phyloP scores from a whole-genome alignment of 2,888 invertebrate species.

The Conus canariensis region DNA sequence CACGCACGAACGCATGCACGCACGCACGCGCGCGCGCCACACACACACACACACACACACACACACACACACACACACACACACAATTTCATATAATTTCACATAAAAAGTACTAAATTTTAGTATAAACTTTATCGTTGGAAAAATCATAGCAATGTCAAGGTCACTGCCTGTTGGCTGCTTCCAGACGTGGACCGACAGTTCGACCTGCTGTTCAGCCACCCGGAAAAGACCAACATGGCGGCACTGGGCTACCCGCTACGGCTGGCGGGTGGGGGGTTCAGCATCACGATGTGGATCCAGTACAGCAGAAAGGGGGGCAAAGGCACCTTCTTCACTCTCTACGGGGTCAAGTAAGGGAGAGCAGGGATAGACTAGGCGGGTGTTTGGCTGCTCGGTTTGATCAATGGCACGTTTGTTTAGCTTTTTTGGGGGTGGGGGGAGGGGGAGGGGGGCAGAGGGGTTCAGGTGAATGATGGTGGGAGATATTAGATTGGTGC shows the following conservation, averaged over 20 bases:
- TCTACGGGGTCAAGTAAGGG: conserved; percentile 56
- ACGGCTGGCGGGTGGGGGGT: conserved; percentile 83
- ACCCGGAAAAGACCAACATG: conserved; percentile 89
- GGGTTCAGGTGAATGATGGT: too few relatives aligned
- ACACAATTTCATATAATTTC: neutral
- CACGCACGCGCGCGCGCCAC: neutral
- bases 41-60: conserved; percentile 11
- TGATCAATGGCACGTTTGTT: too few relatives aligned
- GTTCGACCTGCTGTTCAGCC: conserved; percentile 97
- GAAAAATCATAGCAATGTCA: too few relatives aligned
- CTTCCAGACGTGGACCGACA: conserved; percentile 95
- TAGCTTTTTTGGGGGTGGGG: neutral
- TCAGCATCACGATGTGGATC: conserved; percentile 97
- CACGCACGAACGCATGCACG: neutral
- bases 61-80: conserved; percentile 15
- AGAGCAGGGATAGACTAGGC: neutral
- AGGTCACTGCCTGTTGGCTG: too few relatives aligned
- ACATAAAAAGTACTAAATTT: too few relatives aligned
- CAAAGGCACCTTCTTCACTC: conserved; percentile 58
- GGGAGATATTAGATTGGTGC: too few relatives aligned
- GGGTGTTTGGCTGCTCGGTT: neutral
- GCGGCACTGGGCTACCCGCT: conserved; percentile 96
- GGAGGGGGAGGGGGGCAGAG: neutral
- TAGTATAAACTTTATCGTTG: too few relatives aligned
- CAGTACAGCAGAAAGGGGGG: conserved; percentile 82